Evolutionary conservation across 53 echinoderm and acorn worm species (phyloP).

Genomic region (Holothuria scabra): DNA sequence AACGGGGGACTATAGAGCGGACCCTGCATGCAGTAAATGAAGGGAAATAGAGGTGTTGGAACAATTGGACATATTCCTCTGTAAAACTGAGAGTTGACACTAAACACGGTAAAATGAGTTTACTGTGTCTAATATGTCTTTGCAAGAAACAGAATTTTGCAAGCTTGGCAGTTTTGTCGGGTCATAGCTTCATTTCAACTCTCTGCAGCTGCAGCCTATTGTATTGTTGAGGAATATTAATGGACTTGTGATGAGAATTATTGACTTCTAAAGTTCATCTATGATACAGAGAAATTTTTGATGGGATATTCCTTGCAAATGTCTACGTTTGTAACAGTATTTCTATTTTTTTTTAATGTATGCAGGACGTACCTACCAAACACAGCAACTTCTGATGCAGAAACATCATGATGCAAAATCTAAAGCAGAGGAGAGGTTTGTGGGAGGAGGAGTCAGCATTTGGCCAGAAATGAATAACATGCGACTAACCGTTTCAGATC

Average conservation of each 20-base stretch:
- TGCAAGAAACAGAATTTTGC: too few relatives aligned
- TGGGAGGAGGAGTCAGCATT: conserved; percentile 76
- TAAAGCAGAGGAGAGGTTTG: conserved; percentile 53
- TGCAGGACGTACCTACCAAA: conserved; percentile 70
- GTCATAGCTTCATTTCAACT: too few relatives aligned
- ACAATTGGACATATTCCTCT: too few relatives aligned
- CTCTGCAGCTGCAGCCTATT: too few relatives aligned
- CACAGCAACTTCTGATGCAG: conserved; percentile 70
- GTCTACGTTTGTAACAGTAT: neutral
- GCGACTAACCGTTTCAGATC: conserved; percentile 66
- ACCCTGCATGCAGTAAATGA: too few relatives aligned
- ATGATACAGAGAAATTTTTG: neutral
- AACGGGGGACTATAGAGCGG: too few relatives aligned
- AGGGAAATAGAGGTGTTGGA: too few relatives aligned
- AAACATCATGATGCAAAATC: conserved; percentile 86
- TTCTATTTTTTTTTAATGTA: neutral
- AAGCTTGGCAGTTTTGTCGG: too few relatives aligned
- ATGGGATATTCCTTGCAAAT: neutral
- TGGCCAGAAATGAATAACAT: conserved; percentile 92
- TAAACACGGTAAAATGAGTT: too few relatives aligned
- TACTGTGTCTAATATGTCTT: too few relatives aligned
- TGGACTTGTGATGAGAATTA: neutral
- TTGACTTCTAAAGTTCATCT: neutral
- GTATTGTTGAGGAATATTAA: too few relatives aligned
- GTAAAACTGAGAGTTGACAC: too few relatives aligned